These are phyloP conservation scores for Callipepla squamata DNA, from an alignment of 2,113 vertebrate species.

Conservation along the genomic window DNA sequence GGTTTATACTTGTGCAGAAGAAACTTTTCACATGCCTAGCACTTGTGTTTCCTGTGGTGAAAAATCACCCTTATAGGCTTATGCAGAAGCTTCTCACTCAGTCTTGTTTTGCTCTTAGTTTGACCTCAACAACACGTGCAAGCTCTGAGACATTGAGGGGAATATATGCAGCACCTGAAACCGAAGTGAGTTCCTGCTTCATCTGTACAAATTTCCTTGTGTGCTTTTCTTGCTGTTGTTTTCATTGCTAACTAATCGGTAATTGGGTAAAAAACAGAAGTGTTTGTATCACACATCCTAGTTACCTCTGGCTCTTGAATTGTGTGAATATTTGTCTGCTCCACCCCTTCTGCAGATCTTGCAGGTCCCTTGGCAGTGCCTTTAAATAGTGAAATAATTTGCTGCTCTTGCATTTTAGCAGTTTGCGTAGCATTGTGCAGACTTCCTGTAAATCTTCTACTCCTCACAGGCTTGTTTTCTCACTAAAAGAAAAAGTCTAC, in stretches of 20 bases:
- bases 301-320: not conserved
- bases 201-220: not conserved
- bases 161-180: constrained; percentile 85
- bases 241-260: not conserved
- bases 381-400: not conserved
- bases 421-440: not conserved
- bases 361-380: not conserved
- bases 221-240: not conserved
- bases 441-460: not conserved
- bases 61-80: not conserved
- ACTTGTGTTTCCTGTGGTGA: not conserved
- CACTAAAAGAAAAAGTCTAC: not conserved
- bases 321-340: not conserved
- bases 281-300: accelerated
- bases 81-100: not conserved
- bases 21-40: not conserved
- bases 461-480: not conserved
- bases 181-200: constrained; percentile 83
- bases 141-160: constrained; percentile 91
- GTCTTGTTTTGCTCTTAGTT: constrained; percentile 73
- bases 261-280: not conserved
- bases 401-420: not conserved
- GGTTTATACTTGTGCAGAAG: not conserved
- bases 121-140: constrained; percentile 93
- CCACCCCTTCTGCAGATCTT: not conserved